Conservation (phyloP, 2,113 vertebrate species). For the Anser cygnoides region DNA sequence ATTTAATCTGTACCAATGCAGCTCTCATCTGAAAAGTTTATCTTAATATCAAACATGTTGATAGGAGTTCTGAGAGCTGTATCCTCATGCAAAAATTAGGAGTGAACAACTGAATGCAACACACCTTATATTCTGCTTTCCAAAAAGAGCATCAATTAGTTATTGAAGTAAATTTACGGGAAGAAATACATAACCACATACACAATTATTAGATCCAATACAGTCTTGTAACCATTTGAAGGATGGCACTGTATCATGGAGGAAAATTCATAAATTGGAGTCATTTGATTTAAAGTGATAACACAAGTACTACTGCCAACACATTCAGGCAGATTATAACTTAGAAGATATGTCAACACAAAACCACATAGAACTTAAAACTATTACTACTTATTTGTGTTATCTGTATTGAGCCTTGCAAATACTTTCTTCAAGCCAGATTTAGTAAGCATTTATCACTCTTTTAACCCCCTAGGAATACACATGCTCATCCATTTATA, state of each 20-base stretch:
- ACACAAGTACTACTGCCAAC: neutral
- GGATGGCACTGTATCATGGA: neutral
- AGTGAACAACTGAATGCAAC: neutral
- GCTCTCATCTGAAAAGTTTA: neutral
- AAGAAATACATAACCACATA: neutral
- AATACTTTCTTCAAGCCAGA: neutral
- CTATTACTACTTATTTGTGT: neutral
- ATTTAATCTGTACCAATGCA: neutral
- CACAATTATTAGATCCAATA: neutral
- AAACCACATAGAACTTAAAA: neutral
- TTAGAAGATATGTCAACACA: neutral
- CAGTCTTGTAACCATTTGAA: neutral
- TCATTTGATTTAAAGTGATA: neutral
- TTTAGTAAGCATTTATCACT: neutral
- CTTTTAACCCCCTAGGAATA: neutral
- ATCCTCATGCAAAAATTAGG: neutral
- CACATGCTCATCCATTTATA: fast-evolving
- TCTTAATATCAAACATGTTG: neutral
- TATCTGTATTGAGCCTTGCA: neutral
- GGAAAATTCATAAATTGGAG: neutral
- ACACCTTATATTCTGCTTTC: neutral
- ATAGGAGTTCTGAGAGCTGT: neutral
- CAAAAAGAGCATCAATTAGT: neutral
- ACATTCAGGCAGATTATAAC: neutral
- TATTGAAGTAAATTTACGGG: neutral